Evolutionary conservation across 2,888 invertebrate species (phyloP).

Genomic region (Nemurella pictetii): DNA sequence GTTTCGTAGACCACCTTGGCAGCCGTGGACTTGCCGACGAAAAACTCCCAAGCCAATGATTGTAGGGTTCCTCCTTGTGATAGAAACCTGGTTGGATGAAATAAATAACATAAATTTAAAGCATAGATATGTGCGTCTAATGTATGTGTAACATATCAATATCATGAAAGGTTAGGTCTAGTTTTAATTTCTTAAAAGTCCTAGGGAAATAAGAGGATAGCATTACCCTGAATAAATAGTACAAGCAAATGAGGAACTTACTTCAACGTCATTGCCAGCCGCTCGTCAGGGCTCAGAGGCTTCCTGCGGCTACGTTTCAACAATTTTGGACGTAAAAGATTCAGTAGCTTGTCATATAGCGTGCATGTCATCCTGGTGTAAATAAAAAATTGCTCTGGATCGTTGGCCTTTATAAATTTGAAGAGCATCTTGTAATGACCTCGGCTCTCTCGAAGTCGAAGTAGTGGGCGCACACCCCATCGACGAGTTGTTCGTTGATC

Average conservation of each 20-base stretch:
- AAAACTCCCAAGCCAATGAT: background rate
- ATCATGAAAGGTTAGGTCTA: no score
- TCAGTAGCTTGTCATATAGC: background rate
- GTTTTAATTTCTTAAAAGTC: background rate
- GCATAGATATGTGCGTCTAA: no score
- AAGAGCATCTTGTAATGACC: no score
- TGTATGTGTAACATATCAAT: no score
- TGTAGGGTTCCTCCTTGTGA: background rate
- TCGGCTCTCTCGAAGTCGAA: no score
- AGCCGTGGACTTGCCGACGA: background rate
- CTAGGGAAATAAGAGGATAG: background rate
- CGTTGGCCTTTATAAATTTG: background rate
- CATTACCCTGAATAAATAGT: background rate
- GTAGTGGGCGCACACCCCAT: no score
- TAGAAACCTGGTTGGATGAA: background rate
- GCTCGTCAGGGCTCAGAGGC: background rate
- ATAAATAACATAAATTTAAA: no score
- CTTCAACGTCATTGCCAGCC: background rate
- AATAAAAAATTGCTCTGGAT: background rate
- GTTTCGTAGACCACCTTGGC: background rate
- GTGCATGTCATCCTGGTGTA: background rate
- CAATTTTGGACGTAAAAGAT: background rate
- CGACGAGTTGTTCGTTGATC: background rate
- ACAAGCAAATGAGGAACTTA: background rate
- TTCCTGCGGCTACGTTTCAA: background rate